Base-by-base conservation (phyloP, 2,797 vertebrate genomes). In the Scleropages formosus region DNA sequence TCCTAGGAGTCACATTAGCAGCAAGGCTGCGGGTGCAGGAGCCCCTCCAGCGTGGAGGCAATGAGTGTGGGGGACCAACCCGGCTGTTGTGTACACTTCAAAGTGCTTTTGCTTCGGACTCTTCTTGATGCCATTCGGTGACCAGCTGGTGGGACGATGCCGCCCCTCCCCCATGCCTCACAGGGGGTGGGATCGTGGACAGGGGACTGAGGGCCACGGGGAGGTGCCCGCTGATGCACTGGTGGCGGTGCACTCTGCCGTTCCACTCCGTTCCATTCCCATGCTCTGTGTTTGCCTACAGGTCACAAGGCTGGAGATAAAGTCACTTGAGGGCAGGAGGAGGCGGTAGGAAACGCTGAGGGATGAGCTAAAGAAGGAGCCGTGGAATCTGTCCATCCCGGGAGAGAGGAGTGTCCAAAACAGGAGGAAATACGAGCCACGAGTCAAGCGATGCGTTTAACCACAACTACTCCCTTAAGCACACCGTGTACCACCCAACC, bases 331-430 rank as follows among this genome's bases (percentile, higher is more conserved):
- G 3, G 8, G 49, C 8, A 62, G 58, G 18, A 1, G 31, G 24
- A 61, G 47, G 44, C 49, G 16, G 76, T 31, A 9, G 59, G 71
- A 65, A 44, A 61, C 51, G 39, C 15, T 49, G 39, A 67, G 59
- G 51, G 66, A 60, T 31, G 53, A 49, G 47, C 31, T 53, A 60
- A 59, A 77, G 47, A 72, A 20, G 20, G n/a, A n/a, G 64, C 61
- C n/a, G 64, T 44, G 73, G 73, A 75, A 61, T 49, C 15, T 66
- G 49, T 56, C 26, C 15, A 56, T 60, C 3, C 49, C 39, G 13
- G 31, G 44, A 58, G 74, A 74, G 53, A 27, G 74, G 39, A 27
- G 44, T 7, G 22, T 59, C 31, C 44, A 39, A 26, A 24, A 58
- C 18, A 60, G 74, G 58, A 22, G 51, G 16, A 11, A 26, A n/a